Conservation (phyloP, 2,797 vertebrate genomes). For the Arrhamphus sclerolepis region DNA sequence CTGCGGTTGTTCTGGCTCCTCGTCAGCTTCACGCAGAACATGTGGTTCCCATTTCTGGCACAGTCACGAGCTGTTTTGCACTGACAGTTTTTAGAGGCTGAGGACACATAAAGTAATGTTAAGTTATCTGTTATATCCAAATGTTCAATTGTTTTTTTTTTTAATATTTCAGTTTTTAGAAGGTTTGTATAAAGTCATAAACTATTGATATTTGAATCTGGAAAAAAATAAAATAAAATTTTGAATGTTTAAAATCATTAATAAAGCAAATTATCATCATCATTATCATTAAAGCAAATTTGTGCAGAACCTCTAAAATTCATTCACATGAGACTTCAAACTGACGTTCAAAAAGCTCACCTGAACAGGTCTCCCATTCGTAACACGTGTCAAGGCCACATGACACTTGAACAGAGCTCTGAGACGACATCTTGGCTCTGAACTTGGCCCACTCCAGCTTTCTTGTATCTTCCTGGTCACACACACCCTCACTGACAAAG, state of each 20-base stretch:
- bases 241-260: no score
- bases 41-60: conserved; percentile 21
- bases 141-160: background rate
- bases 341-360: conserved; percentile 61
- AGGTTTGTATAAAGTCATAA: no score
- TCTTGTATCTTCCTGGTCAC: conserved; percentile 41
- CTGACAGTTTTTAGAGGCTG: conserved; percentile 68
- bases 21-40: conserved; percentile 74
- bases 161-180: no score
- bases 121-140: background rate
- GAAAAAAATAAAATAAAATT: no score
- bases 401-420: conserved; percentile 78
- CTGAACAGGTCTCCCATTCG: conserved; percentile 90
- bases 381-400: conserved; percentile 88
- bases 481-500: conserved; percentile 80
- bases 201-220: no score
- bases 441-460: conserved; percentile 84
- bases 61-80: conserved; percentile 73
- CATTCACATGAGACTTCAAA: no score
- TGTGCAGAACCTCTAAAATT: no score
- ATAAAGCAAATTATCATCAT: no score
- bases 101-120: conserved; percentile 2
- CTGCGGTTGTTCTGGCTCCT: conserved; percentile 55
- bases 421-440: conserved; percentile 78
- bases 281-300: no score